Evolutionary conservation across 2,113 vertebrate genomes (phyloP).

Genomic region (Podarcis raffonei): DNA sequence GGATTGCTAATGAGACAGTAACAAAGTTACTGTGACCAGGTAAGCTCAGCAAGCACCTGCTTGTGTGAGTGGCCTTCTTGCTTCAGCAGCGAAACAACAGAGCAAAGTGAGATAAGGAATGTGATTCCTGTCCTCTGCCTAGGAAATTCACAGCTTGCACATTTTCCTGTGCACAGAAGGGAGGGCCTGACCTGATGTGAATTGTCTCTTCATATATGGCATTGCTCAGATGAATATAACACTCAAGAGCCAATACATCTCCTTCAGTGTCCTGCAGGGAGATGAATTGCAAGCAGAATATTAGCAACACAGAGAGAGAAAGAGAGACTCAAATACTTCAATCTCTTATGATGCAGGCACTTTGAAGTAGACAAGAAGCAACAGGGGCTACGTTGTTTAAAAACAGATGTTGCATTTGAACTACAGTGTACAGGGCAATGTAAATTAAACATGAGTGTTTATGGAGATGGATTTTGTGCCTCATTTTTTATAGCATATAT

Average conservation of each 20-base stretch:
- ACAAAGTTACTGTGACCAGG: background rate
- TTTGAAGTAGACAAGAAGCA: constrained; percentile 20
- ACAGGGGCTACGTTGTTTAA: background rate
- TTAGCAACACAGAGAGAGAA: background rate
- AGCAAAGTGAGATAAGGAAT: background rate
- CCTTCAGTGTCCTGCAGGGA: background rate
- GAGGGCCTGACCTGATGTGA: background rate
- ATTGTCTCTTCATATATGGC: background rate
- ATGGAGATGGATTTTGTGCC: background rate
- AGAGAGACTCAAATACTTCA: background rate
- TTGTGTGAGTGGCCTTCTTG: background rate
- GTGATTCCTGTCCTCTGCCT: background rate
- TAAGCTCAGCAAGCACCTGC: background rate
- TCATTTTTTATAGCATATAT: background rate
- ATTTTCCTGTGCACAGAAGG: background rate
- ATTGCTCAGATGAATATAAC: background rate
- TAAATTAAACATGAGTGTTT: constrained; percentile 22
- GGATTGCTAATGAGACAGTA: background rate
- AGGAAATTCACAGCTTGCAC: background rate
- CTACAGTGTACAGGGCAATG: background rate
- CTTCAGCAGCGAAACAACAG: background rate
- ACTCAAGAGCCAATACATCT: background rate
- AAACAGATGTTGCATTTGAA: background rate
- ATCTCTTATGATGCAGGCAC: background rate
- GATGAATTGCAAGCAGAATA: background rate